Base-by-base conservation (phyloP, 2,797 vertebrate species). In the Manis javanica region DNA sequence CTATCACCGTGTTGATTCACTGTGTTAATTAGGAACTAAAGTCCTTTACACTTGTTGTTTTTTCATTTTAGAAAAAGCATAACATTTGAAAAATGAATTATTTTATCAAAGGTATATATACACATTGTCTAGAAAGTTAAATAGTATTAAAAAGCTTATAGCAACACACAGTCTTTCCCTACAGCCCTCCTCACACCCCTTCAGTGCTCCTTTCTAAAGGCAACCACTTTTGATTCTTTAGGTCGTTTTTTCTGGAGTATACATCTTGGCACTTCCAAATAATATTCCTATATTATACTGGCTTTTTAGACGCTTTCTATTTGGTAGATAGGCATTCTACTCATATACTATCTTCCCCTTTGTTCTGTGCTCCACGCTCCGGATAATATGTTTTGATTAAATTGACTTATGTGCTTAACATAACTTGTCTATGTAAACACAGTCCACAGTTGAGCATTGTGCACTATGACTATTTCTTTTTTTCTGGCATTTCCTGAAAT, bases 11-110 rank as follows among this genome's bases (percentile, higher is more conserved):
- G 18, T 83, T 90, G 81, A 87, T 37, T 90, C 37, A 64, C 46
- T 95, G 51, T 91, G 7, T 91, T 84, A 85, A 53, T 82, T 64
- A 88, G 79, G 26, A 79, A 69, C 68, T 24, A 31, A 78, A 69
- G 37, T 87, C 46, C 26, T 86, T 96, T 75, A n/a, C 23, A 34
- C 16, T 85, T 92, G 42, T 79, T 82, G 53, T 59, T 68, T 75
- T 86, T 87, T 39, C 13, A 68, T 87, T 94, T 85, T 87, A 64
- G 69, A 84, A 97, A 97, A 97, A 75, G 81, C 21, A 59, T 34
- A 55, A 15, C 10, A 5, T 26, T 68, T 16, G 21, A 57, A 66
- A 93, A 71, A 34, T 69, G 31, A 77, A 69, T 51, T 85, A 29
- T 85, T 87, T 72, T 87, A 77, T 57, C 42, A 87, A 86, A 83